Evolutionary conservation across 2,113 vertebrate genomes (phyloP).

Genomic region (Grallaria varia): DNA sequence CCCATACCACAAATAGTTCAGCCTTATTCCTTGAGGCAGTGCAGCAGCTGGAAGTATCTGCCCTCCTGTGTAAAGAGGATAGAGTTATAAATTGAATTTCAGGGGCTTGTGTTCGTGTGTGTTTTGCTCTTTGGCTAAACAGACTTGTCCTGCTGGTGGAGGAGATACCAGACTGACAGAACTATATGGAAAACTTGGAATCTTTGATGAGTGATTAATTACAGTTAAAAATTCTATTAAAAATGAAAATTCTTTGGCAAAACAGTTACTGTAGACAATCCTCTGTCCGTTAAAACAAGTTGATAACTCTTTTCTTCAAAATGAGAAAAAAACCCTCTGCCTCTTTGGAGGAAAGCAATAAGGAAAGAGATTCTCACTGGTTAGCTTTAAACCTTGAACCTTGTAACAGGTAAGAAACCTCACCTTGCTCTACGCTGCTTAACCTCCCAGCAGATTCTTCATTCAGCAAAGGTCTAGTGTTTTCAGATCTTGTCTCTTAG

Average conservation of each 20-base stretch:
- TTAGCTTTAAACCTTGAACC: neutral
- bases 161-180: neutral
- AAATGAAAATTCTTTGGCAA: neutral
- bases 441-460: neutral
- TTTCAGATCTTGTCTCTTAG: neutral
- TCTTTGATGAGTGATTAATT: neutral
- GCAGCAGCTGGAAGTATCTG: neutral
- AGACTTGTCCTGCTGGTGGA: neutral
- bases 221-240: neutral
- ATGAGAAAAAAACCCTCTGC: neutral
- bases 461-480: neutral
- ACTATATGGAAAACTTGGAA: neutral
- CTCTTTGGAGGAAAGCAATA: neutral
- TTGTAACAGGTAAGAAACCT: neutral
- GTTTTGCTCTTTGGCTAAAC: neutral
- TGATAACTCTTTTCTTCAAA: neutral
- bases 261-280: neutral
- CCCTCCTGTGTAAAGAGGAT: neutral
- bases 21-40: neutral
- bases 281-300: neutral
- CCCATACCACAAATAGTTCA: conserved; percentile 5
- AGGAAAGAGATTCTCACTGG: neutral
- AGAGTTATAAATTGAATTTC: neutral
- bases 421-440: neutral
- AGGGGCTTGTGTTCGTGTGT: neutral